Evolutionary conservation across 1,140 invertebrate genomes (phyloP).

Genomic region (Globodera ellingtonae): DNA sequence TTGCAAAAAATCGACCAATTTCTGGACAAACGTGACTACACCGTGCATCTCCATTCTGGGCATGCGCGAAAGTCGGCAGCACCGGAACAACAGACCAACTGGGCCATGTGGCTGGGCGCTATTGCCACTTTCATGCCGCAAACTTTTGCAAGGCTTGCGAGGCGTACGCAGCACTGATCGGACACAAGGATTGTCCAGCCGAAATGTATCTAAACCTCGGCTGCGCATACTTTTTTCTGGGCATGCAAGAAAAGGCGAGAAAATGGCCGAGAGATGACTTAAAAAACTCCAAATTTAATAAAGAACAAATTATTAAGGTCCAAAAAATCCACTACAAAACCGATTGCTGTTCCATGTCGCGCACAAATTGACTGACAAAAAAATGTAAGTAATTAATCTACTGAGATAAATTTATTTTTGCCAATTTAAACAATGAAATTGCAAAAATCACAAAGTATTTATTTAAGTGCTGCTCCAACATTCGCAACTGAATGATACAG

Average conservation of each 20-base stretch:
- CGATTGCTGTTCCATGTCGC: slow-evolving; percentile 83
- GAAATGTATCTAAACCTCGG: slow-evolving; percentile 79
- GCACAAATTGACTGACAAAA: slow-evolving; percentile 87
- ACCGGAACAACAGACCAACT: slow-evolving; percentile 16
- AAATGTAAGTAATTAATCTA: slow-evolving; percentile 72
- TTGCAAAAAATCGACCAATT: slow-evolving; percentile 82
- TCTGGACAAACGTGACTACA: slow-evolving; percentile 83
- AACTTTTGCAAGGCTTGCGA: slow-evolving; percentile 84
- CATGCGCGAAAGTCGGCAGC: slow-evolving; percentile 14
- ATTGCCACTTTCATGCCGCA: slow-evolving; percentile 90
- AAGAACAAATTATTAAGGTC: slow-evolving; percentile 19
- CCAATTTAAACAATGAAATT: too few species aligned
- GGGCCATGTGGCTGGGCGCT: slow-evolving; percentile 84
- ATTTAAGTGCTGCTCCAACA: slow-evolving; percentile 70
- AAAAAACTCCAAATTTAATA: slow-evolving; percentile 16
- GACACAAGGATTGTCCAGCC: slow-evolving; percentile 45
- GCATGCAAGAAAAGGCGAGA: slow-evolving; percentile 76
- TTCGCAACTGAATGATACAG: slow-evolving; percentile 80
- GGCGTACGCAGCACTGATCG: slow-evolving; percentile 25
- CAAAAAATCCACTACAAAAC: slow-evolving; percentile 55
- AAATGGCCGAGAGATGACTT: slow-evolving; percentile 65
- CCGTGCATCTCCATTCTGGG: slow-evolving; percentile 83
- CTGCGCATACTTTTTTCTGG: slow-evolving; percentile 92
- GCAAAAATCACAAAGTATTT: too few species aligned
- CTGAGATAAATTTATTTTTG: not conserved